These are phyloP conservation scores for Aphelenchoides fujianensis DNA, from an alignment of 1,140 invertebrate genomes.

Conservation along the genomic window DNA sequence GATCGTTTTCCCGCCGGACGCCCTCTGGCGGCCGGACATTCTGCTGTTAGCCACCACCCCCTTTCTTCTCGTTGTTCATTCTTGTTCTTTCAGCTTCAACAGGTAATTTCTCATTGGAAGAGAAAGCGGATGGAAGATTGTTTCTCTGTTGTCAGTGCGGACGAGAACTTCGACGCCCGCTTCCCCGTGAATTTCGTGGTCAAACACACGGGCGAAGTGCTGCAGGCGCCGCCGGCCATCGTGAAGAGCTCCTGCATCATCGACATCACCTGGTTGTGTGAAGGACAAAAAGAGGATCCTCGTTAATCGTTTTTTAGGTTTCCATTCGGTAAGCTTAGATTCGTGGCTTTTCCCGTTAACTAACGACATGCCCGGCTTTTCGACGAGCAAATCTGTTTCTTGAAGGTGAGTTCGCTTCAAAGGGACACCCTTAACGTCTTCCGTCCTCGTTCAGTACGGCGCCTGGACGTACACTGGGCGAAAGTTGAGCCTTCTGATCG, in stretches of 20 bases:
- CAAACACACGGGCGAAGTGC: constrained; percentile 84
- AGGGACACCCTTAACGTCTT: neutral
- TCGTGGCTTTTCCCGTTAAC: neutral
- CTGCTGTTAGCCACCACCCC: constrained; percentile 45
- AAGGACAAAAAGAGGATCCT: too few relatives aligned
- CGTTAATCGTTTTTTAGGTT: constrained; percentile 33
- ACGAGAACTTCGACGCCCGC: constrained; percentile 95
- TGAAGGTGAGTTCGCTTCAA: constrained; percentile 52
- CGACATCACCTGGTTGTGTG: constrained; percentile 88
- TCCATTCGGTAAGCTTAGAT: constrained; percentile 27
- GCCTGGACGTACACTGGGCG: constrained; percentile 93
- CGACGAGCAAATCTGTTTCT: constrained; percentile 65
- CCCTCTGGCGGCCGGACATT: constrained; percentile 50
- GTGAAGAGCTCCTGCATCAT: constrained; percentile 99
- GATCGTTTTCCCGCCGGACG: constrained; percentile 75
- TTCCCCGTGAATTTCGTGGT: constrained; percentile 96
- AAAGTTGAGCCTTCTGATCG: constrained; percentile 60
- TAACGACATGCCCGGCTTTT: constrained; percentile 63
- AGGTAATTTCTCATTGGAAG: constrained; percentile 31
- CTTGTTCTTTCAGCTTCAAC: constrained; percentile 24
- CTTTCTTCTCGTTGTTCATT: constrained; percentile 2
- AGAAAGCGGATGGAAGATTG: neutral
- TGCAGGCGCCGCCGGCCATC: constrained; percentile 93
- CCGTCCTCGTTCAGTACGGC: constrained; percentile 71
- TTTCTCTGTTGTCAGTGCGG: constrained; percentile 72